Base-by-base conservation (phyloP, 2,113 vertebrate genomes). In the Sinocyclocheilus maitianheensis region DNA sequence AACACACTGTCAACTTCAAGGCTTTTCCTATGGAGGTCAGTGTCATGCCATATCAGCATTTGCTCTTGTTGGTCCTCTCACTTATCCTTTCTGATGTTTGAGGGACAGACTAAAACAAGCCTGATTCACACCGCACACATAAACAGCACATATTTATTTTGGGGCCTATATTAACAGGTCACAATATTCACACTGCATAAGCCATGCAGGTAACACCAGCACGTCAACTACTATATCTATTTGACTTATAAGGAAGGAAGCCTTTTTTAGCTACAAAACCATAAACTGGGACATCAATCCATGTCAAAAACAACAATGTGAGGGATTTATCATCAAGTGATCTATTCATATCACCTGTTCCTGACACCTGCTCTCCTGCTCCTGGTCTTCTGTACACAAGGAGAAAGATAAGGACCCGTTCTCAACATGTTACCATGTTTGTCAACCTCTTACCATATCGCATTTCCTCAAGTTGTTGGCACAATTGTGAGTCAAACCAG, bases 1-100 rank as follows among this genome's bases (percentile, higher is more conserved):
- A 99, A 55, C 98, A 99, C 92, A 99, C 98, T 0, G 98, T 99
- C 91, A 99, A 99, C 95, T 99, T 99, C 92, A 99, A 99, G 95
- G 98, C 98, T 79, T 99, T 99, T 92, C 98, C 98, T 3, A 99
- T 99, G 98, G 98, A 99, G 97, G 98, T 99, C 95, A 96, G 96
- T 26, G 3, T 71, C 83, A 24, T n/a, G 48, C 16, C 37, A 34
- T 67, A n/a, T 53, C 4, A 1, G 18, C n/a, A 1, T 53, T 40
- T 5, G 12, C 14, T 63, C 7, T 48, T 60, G 58, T 20, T 34
- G 34, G 2, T 43, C 22, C 65, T 9, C 14, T 76, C 16, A 24
- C 9, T 55, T 51, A 34, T 30, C 4, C 7, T 4, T 77, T 14
- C 24, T 40, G 11, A 60, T 40, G 30, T 79, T 58, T 20, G 55